Evolutionary conservation across 2,113 vertebrate species (phyloP), one percentile per base, ranked within the genome.

Genomic region (Pluvialis apricaria): DNA sequence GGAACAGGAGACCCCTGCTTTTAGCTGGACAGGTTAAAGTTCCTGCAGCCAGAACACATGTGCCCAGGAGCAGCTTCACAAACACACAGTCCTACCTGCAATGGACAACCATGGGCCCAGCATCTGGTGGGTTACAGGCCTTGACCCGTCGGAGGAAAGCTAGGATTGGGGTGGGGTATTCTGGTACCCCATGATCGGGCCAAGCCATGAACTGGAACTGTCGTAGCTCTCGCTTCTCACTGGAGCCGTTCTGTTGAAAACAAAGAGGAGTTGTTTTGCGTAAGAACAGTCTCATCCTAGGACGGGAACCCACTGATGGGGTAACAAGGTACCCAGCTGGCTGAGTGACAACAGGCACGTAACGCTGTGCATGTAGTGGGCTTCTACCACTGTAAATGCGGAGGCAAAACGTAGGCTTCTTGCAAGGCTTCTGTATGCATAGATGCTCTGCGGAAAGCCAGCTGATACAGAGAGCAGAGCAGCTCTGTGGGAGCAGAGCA

Each of bases 201-300:
- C 99, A 99, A 64, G 99, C 99, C 98, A 99, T 98, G 95, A 99
- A 99, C 98, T 99, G 99, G 98, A 99, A 99, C 97, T 99, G 99
- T 25, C 99, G 98, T 11, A 99, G 98, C 92, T 99, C 99, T 92
- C 99, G 97, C 96, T 99, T 99, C 98, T 99, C 99, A 91, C 98
- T 99, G 68, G 99, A 99, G 80, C 99, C 99, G 6, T 98, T 99
- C 99, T 99, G 97, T 90, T 21, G 19, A 83, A 68, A 34, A 93
- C 77, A 90, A 91, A 94, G 36, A 55, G 5, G n/a, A 55, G 31
- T 65, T 88, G 44, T 80, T 88, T 65, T 49, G 42, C 18, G 11
- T 44, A 29, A 86, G 66, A 93, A 87, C 47, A 40, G 51, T 64
- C 61, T 79, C 28, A 49, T n/a, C 34, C 22, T 44, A 26, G 49